phyloP scores from a whole-genome alignment of 2,113 vertebrate species.

The Poeciliopsis turrubarensis region DNA sequence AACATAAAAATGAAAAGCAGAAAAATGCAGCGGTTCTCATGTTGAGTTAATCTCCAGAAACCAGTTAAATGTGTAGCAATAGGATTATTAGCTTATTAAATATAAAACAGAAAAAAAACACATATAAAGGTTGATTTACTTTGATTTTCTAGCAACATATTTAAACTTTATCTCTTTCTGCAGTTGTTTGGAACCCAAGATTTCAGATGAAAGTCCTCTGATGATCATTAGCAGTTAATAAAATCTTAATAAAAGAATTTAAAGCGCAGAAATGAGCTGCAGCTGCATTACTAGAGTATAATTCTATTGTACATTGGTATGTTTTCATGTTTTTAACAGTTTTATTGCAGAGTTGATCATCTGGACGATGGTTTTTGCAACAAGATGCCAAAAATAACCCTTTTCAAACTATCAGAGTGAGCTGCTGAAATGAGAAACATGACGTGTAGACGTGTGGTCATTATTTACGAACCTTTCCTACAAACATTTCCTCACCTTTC shows the following conservation, averaged over 20 bases:
- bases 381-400: not conserved
- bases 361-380: constrained; percentile 25
- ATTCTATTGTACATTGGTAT: not conserved
- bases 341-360: constrained; percentile 22
- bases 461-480: not conserved
- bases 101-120: no score
- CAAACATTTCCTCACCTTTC: not conserved
- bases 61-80: not conserved
- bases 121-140: not conserved
- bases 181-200: no score
- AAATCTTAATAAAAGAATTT: not conserved
- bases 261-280: not conserved
- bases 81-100: not conserved
- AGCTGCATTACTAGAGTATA: not conserved
- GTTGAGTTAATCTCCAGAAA: not conserved
- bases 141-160: not conserved
- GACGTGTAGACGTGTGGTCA: not conserved
- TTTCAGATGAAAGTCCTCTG: no score
- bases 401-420: not conserved
- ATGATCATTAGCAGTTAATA: not conserved
- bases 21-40: not conserved
- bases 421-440: not conserved
- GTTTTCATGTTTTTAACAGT: constrained; percentile 11
- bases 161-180: no score
- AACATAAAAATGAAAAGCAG: not conserved